phyloP scores from a whole-genome alignment of 1,140 invertebrate genomes.

The Chironomus tepperi region DNA sequence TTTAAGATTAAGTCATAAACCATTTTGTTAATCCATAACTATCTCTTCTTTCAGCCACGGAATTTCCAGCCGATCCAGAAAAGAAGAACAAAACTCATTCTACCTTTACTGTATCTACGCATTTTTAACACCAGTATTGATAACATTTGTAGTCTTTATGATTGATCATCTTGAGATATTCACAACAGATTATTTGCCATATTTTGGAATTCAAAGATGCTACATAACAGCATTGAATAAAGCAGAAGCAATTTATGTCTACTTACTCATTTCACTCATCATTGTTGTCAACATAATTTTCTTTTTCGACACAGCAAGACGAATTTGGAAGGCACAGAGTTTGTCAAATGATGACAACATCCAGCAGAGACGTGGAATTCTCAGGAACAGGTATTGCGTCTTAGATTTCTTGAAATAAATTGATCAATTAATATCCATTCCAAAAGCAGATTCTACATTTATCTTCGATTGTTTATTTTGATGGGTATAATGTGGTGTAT shows the following conservation, averaged over 20 bases:
- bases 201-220: not conserved
- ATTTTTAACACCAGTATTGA: not conserved
- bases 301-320: not conserved
- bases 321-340: not conserved
- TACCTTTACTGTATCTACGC: not conserved
- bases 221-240: not conserved
- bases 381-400: not conserved
- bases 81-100: not conserved
- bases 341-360: not conserved
- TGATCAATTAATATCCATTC: too few relatives aligned
- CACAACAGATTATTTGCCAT: not conserved
- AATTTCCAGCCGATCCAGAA: not conserved
- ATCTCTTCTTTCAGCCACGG: not conserved
- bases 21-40: too few relatives aligned
- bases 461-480: not conserved
- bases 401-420: not conserved
- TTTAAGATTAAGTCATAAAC: too few relatives aligned
- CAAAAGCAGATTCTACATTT: not conserved
- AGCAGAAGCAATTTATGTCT: constrained; percentile 13
- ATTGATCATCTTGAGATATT: not conserved
- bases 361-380: not conserved
- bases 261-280: not conserved
- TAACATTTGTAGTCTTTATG: not conserved
- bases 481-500: not conserved
- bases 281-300: not conserved